phyloP scores from a whole-genome alignment of 2,888 invertebrate genomes.

The Spisula subtruncata region DNA sequence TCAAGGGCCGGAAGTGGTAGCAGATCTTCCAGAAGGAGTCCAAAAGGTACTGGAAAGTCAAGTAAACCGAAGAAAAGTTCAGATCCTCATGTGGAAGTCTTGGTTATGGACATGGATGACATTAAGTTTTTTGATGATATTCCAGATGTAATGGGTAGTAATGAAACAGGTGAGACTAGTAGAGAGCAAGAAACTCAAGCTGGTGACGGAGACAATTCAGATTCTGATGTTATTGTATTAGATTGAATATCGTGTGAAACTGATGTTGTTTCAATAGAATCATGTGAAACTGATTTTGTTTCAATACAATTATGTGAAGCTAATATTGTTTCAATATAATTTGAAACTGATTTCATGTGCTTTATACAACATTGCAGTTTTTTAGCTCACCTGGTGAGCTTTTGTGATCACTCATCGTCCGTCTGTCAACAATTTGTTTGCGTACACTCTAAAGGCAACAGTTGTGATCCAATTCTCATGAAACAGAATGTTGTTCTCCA shows the following conservation, averaged over 20 bases:
- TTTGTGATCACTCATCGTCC: too few species aligned
- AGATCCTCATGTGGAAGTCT: background rate
- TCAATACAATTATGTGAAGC: too few species aligned
- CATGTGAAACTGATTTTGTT: too few species aligned
- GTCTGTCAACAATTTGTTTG: too few species aligned
- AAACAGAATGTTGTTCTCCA: too few species aligned
- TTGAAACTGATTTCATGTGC: too few species aligned
- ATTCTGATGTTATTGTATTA: background rate
- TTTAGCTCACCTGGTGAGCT: too few species aligned
- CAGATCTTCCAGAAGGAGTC: background rate
- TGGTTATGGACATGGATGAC: constrained; percentile 4
- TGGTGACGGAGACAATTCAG: background rate
- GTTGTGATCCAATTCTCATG: too few species aligned
- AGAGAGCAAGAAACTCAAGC: background rate
- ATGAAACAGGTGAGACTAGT: background rate
- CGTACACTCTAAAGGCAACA: too few species aligned
- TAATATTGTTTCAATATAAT: too few species aligned
- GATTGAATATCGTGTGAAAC: background rate
- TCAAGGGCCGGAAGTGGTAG: background rate
- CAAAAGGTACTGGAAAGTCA: background rate
- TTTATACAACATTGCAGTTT: too few species aligned
- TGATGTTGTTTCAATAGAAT: background rate
- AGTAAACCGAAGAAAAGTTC: background rate
- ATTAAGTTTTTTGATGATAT: background rate
- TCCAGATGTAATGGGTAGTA: background rate